Evolutionary conservation across 1,140 invertebrate genomes (phyloP).

Genomic region (Eumeta japonica): DNA sequence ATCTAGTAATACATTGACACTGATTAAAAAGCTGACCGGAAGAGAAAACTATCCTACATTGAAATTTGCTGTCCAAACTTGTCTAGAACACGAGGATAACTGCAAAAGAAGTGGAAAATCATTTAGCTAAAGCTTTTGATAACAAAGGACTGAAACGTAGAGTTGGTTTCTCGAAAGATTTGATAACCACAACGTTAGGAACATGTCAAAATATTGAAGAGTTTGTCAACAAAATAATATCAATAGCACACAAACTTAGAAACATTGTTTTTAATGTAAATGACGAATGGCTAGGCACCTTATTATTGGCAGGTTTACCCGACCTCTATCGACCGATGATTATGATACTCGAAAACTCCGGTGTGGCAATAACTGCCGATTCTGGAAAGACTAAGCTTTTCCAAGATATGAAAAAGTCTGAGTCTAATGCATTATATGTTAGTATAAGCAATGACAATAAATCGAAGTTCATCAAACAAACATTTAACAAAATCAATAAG

Average conservation of each 20-base stretch:
- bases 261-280: background rate
- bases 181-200: background rate
- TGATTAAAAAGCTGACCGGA: background rate
- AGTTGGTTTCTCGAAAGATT: background rate
- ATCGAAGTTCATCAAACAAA: background rate
- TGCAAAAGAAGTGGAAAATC: background rate
- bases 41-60: background rate
- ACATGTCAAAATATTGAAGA: background rate
- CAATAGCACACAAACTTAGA: background rate
- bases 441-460: background rate
- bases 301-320: background rate
- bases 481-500: background rate
- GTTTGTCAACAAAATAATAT: background rate
- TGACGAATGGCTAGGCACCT: slow-evolving; percentile 1
- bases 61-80: slow-evolving; percentile 1
- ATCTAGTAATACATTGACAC: background rate
- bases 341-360: background rate
- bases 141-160: background rate
- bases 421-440: background rate
- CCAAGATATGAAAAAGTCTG: background rate
- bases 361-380: background rate
- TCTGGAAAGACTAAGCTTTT: background rate
- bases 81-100: background rate
- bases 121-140: slow-evolving; percentile 1
- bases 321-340: background rate